Evolutionary conservation across 2,888 invertebrate genomes (phyloP), one percentile per base, ranked within the genome.

Genomic region (Chrysopilus asiliformis): DNA sequence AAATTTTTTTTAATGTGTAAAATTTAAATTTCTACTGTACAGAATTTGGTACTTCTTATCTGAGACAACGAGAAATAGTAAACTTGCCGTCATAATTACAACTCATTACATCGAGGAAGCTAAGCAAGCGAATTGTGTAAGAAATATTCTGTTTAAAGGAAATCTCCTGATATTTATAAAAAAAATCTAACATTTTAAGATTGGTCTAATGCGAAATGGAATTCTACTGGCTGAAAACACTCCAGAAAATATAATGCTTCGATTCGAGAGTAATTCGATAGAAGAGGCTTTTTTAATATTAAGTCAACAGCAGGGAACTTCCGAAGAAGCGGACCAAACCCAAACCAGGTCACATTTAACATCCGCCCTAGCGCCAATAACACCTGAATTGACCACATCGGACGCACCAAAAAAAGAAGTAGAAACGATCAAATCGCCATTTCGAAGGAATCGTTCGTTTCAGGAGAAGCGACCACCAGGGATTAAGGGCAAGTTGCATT

Each of bases 101-200:
- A 93, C 93, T 10, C 93, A 93, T 65, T 93, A 93, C 54, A 90
- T 93, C 41, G 93, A 93, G 56, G 93, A 93, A 65, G 82, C 90
- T 3, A 76, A 76, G 52, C 78, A 81, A 55, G 84, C 86, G 3
- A 71, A 82, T 55, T 74, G 70, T 63, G 86, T 86, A 65, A 67
- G 64, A 52, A 20, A 27, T 40, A 27, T n/a, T 32, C 33, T 39
- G 16, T 12, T 25, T 18, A 17, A 18, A 27, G 26, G 30, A 29
- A 12, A 4, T 24, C 7, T 13, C 4, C 16, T 16, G 10, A 4
- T 33, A 24, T 33, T 26, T 6, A 22, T 22, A 22, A 22, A 22
- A 8, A 8, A 8, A 10, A 22, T 22, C 7, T 6, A 22, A 31
- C 36, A 25, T 19, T 15, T 49, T 32, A 55, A 90, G 90, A 89